These are phyloP conservation scores for Melinaea marsaeus DNA, from an alignment of 2,888 invertebrate genomes.

Conservation along the genomic window DNA sequence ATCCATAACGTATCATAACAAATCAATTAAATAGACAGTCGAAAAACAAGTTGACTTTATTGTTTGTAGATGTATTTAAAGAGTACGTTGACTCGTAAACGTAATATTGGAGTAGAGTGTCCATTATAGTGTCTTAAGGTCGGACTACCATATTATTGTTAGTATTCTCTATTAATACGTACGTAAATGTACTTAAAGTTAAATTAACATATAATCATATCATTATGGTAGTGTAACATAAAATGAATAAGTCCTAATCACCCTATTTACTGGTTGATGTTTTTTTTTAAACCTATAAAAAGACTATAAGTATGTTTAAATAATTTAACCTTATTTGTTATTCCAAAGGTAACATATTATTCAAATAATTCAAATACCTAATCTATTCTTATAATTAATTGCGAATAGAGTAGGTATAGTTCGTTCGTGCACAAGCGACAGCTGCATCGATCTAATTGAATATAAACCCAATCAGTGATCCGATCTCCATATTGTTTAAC, in stretches of 20 bases:
- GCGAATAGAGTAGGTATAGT: too few relatives aligned
- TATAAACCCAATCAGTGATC: too few relatives aligned
- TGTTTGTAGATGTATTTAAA: conserved; percentile 16
- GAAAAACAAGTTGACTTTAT: conserved; percentile 16
- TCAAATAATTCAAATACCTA: not conserved
- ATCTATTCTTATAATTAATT: not conserved
- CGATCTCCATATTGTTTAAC: too few relatives aligned
- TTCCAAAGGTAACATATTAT: too few relatives aligned
- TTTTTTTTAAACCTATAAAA: not conserved
- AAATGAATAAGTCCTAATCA: not conserved
- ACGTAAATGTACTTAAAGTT: not conserved
- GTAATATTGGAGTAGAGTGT: conserved; percentile 22
- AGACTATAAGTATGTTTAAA: too few relatives aligned
- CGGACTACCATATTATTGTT: not conserved
- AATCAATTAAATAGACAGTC: conserved; percentile 17
- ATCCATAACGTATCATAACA: conserved; percentile 9
- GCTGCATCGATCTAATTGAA: too few relatives aligned
- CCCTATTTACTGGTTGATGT: conserved; percentile 4
- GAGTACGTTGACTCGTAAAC: conserved; percentile 27
- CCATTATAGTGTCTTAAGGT: not conserved
- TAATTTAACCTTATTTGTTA: too few relatives aligned
- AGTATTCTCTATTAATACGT: not conserved
- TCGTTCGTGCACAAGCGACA: too few relatives aligned
- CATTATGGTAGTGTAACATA: conserved; percentile 14
- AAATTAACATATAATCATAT: not conserved